Conservation (phyloP, 2,797 vertebrate species). For the Chiloscyllium punctatum region DNA sequence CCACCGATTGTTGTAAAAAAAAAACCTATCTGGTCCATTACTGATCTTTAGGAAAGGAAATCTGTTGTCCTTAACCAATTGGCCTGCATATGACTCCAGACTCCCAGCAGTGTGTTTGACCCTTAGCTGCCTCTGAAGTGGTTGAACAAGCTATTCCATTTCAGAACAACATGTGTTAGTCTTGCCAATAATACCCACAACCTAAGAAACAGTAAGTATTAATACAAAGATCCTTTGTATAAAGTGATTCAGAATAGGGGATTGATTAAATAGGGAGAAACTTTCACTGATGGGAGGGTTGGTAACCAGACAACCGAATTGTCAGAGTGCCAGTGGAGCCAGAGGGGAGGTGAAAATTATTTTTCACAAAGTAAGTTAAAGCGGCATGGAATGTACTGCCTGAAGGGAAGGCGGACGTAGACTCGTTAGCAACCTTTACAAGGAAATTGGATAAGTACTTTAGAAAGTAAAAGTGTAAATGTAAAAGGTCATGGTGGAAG, state of each 20-base stretch:
- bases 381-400: not conserved
- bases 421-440: not conserved
- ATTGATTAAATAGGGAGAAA: not conserved
- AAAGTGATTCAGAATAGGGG: not conserved
- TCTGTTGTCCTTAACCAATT: no score
- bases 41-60: no score
- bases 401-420: not conserved
- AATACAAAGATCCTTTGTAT: not conserved
- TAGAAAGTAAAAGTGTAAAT: no score
- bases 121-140: no score
- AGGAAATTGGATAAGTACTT: not conserved
- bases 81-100: no score
- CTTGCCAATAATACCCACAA: no score
- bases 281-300: not conserved
- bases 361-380: not conserved
- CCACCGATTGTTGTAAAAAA: no score
- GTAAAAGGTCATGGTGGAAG: not conserved
- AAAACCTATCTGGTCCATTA: no score
- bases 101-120: no score
- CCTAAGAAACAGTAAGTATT: no score
- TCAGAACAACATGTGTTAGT: no score
- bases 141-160: no score
- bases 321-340: not conserved
- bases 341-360: not conserved
- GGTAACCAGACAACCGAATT: not conserved